These are phyloP conservation scores for Apamea crenata DNA, from an alignment of 2,888 invertebrate species.

Conservation along the genomic window DNA sequence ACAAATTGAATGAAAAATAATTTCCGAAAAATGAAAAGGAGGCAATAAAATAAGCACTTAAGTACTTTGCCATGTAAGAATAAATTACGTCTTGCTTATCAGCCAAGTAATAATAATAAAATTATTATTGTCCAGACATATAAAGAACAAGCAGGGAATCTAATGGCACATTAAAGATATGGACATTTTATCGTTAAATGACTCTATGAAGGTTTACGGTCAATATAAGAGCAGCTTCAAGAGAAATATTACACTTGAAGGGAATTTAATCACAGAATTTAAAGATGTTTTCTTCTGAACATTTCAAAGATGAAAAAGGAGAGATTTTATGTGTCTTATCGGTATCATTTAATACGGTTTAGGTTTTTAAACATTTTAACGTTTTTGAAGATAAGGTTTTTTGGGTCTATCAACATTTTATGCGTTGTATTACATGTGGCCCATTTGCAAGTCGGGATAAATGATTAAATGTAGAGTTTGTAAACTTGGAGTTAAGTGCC, in stretches of 20 bases:
- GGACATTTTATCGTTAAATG: constrained; percentile 79
- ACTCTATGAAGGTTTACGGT: constrained; percentile 77
- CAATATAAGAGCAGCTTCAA: constrained; percentile 67
- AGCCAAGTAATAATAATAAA: constrained; percentile 79
- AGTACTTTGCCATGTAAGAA: constrained; percentile 68
- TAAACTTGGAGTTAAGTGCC: too few species aligned
- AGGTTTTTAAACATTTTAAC: constrained; percentile 1
- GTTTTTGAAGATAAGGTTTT: constrained; percentile 28
- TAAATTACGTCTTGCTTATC: constrained; percentile 75
- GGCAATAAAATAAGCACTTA: constrained; percentile 65
- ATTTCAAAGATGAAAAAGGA: constrained; percentile 7
- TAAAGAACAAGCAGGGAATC: constrained; percentile 76
- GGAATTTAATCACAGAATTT: constrained; percentile 57
- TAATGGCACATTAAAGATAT: constrained; percentile 85
- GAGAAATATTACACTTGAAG: constrained; percentile 61
- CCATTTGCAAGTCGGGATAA: not conserved
- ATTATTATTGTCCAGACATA: constrained; percentile 75
- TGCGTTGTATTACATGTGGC: not conserved
- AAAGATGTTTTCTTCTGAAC: constrained; percentile 32
- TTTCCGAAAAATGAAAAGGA: constrained; percentile 43
- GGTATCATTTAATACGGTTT: constrained; percentile 32
- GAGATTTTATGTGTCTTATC: constrained; percentile 42
- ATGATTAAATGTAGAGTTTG: not conserved
- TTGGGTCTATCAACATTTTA: not conserved
- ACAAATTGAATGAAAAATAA: constrained; percentile 25